Conservation (phyloP, 1,140 invertebrate species). For the Lineus longissimus region DNA sequence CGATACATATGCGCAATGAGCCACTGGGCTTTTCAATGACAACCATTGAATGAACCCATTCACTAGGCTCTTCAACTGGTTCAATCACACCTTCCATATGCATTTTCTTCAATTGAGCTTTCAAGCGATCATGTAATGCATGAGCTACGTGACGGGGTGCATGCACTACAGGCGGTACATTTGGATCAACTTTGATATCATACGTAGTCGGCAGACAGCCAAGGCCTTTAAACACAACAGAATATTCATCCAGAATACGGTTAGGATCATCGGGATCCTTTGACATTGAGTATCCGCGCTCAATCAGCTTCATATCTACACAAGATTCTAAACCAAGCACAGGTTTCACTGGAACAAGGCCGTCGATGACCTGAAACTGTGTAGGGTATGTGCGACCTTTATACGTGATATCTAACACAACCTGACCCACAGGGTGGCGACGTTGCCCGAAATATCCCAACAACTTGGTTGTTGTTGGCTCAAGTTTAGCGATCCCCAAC, state of each 20-base stretch:
- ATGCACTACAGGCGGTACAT: not conserved
- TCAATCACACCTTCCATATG: not conserved
- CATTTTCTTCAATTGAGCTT: not conserved
- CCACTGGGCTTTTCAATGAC: not conserved
- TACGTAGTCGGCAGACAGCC: not conserved
- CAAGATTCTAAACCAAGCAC: not conserved
- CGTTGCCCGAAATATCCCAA: not conserved
- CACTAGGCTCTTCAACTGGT: constrained; percentile 9
- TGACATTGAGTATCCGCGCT: not conserved
- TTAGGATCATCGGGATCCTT: not conserved
- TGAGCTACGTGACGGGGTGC: not conserved
- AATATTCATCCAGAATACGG: not conserved
- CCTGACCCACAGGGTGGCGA: not conserved
- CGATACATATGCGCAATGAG: constrained; percentile 53
- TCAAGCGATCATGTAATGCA: not conserved
- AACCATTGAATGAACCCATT: constrained; percentile 3
- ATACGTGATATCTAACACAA: not conserved
- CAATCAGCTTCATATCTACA: not conserved
- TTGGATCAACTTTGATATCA: constrained; percentile 1
- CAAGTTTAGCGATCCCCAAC: not conserved
- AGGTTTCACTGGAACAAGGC: not conserved
- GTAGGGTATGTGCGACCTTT: not conserved
- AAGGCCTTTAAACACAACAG: not conserved
- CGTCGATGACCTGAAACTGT: not conserved
- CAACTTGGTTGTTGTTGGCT: not conserved